Evolutionary conservation across 2,888 invertebrate species (phyloP).

Genomic region (Hydrotaea cyrtoneurina): DNA sequence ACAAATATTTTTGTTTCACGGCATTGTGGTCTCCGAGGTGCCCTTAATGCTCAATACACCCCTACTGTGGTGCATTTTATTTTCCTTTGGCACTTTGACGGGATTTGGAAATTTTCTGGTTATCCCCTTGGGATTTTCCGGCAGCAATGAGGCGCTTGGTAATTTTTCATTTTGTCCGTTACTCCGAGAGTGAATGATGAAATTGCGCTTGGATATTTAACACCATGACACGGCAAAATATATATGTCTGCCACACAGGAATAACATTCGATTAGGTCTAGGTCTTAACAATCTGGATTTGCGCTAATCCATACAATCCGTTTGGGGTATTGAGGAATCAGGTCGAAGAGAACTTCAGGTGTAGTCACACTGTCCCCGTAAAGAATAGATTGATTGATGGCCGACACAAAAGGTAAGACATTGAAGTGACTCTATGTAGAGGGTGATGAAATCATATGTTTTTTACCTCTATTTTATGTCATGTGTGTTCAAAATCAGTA

Average conservation of each 20-base stretch:
- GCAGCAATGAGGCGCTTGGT: constrained; percentile 42
- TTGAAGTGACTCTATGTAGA: background rate
- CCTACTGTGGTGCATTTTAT: constrained; percentile 48
- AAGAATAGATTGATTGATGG: background rate
- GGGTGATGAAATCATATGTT: too few species aligned
- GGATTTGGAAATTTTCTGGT: constrained; percentile 3
- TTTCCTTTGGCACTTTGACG: constrained; percentile 38
- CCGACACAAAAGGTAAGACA: background rate
- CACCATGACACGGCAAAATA: background rate
- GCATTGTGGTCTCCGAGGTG: constrained; percentile 20
- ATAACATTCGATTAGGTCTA: too few species aligned
- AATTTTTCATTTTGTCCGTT: constrained; percentile 1
- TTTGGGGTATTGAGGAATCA: background rate
- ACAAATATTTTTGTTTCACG: constrained; percentile 4
- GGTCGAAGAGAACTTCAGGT: background rate
- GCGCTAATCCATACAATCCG: background rate
- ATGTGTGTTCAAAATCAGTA: too few species aligned
- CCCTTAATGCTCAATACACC: constrained; percentile 45
- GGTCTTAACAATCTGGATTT: background rate
- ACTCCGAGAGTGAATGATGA: background rate
- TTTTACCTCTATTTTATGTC: too few species aligned
- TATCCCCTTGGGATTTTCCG: constrained; percentile 36
- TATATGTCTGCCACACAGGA: background rate
- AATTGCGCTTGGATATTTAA: background rate
- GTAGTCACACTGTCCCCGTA: background rate